Evolutionary conservation across 2,797 vertebrate species (phyloP).

Genomic region (Pipistrellus pygmaeus): DNA sequence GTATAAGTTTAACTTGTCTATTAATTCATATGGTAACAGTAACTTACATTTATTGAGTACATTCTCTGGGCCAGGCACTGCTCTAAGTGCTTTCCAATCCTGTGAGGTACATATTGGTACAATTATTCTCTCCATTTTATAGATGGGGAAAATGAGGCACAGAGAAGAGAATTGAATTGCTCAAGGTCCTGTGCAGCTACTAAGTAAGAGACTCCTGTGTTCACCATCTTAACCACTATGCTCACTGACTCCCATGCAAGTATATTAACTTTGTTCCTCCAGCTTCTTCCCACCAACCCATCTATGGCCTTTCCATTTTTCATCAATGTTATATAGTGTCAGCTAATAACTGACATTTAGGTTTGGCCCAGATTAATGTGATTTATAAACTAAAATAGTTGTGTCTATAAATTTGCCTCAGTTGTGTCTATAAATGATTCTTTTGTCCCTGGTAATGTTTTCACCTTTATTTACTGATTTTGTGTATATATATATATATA

Average conservation of each 20-base stretch:
- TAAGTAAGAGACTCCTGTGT: not conserved
- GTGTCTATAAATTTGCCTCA: not conserved
- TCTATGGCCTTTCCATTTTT: not conserved
- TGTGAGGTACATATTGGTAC: not conserved
- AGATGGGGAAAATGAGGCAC: not conserved
- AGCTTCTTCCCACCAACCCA: not conserved
- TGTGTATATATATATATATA: too few relatives aligned
- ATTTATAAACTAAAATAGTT: conserved; percentile 24
- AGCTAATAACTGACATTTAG: conserved; percentile 40
- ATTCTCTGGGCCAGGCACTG: not conserved
- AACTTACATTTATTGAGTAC: not conserved
- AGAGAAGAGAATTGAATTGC: not conserved
- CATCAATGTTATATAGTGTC: not conserved
- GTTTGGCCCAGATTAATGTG: not conserved
- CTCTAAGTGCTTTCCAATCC: not conserved
- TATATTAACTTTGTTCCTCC: not conserved
- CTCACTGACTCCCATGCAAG: not conserved
- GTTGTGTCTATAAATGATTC: not conserved
- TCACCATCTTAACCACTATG: not conserved
- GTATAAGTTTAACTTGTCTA: not conserved
- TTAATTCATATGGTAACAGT: not conserved
- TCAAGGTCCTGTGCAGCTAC: not conserved
- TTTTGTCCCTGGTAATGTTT: conserved; percentile 11
- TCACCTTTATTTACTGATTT: not conserved
- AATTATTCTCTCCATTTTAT: not conserved